A percentile compares a stretch with the other conserved stretches of the same genome.
These are phyloP conservation scores for Eunapius fragilis DNA, from an alignment of 37 sponge, comb jelly and placozoan genomes.

Conservation along the genomic window DNA sequence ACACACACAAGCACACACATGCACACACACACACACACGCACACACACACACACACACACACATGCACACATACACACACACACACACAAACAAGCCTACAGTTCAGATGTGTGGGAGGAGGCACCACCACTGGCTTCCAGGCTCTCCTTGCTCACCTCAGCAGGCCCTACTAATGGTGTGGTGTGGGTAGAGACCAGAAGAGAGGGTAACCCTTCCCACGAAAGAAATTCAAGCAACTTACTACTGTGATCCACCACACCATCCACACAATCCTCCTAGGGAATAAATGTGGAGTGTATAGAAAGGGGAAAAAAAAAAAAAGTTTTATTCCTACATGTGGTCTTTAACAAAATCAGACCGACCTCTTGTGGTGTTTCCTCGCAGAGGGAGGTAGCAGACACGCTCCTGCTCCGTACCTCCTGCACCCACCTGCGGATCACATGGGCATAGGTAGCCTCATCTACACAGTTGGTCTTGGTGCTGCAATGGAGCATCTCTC, in stretches of 20 bases:
- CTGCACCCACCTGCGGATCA: slow-evolving; percentile 60
- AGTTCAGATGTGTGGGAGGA: slow-evolving; percentile 14
- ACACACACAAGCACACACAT: too few species aligned
- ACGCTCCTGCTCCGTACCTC: slow-evolving; percentile 34
- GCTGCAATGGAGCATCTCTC: slow-evolving; percentile 53
- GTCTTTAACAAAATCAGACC: background rate
- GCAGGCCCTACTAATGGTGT: background rate
- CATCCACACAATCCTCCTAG: background rate
- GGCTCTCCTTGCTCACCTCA: slow-evolving; percentile 17
- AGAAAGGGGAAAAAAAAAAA: background rate
- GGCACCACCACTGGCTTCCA: slow-evolving; percentile 38
- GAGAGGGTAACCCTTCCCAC: too few species aligned
- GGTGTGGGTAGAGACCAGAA: too few species aligned
- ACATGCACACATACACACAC: too few species aligned
- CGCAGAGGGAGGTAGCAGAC: background rate
- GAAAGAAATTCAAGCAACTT: too few species aligned
- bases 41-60: too few species aligned
- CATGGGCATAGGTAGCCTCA: slow-evolving; percentile 36
- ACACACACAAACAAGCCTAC: background rate
- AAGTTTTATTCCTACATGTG: background rate
- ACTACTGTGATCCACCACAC: background rate
- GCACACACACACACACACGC: too few species aligned
- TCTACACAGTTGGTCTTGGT: slow-evolving; percentile 18
- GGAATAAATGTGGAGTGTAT: background rate
- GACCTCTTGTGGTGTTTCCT: background rate